Conservation (phyloP, 2,113 vertebrate species). For the Channa argus region DNA sequence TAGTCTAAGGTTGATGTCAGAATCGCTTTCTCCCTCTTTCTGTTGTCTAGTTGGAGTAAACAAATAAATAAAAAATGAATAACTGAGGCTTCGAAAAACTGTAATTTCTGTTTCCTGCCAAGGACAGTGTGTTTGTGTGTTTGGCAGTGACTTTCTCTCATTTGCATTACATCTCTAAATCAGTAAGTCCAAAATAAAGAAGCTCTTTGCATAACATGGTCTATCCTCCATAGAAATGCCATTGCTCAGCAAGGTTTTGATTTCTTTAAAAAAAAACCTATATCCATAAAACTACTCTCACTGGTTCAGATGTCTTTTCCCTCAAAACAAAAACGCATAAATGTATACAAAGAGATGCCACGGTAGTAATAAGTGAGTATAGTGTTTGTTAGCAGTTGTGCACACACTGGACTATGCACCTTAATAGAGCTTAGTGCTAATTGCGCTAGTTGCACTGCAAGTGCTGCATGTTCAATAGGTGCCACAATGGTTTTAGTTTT, state of each 20-base stretch:
- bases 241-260: not conserved
- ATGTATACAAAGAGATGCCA: too few relatives aligned
- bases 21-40: too few relatives aligned
- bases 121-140: slow-evolving; percentile 43
- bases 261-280: too few relatives aligned
- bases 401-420: not conserved
- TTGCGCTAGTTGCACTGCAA: too few relatives aligned
- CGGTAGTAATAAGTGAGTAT: not conserved
- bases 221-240: not conserved
- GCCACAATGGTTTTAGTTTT: not conserved
- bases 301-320: too few relatives aligned
- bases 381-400: not conserved
- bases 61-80: too few relatives aligned
- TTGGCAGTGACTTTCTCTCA: slow-evolving; percentile 36
- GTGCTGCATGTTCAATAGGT: not conserved
- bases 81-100: too few relatives aligned
- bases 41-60: too few relatives aligned
- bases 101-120: slow-evolving; percentile 41
- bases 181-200: slow-evolving; percentile 19
- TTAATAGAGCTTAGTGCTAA: not conserved
- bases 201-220: not conserved
- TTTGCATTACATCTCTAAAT: slow-evolving; percentile 35
- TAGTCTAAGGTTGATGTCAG: too few relatives aligned
- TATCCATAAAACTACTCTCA: too few relatives aligned
- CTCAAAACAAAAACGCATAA: too few relatives aligned